These are phyloP conservation scores for Glyptemys insculpta DNA, from an alignment of 2,797 vertebrate species.

Conservation along the genomic window DNA sequence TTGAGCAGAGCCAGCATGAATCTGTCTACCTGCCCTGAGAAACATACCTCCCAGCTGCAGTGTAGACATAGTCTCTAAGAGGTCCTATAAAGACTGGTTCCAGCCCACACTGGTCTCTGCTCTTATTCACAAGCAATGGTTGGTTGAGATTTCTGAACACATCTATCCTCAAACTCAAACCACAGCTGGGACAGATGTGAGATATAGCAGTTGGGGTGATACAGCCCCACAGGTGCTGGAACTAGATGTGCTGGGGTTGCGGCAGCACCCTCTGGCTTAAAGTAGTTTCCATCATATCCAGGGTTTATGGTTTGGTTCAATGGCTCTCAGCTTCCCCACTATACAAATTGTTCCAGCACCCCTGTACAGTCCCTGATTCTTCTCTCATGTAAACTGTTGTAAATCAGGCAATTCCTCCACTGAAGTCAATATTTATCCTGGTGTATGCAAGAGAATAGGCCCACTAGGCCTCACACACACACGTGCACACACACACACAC, in stretches of 20 bases:
- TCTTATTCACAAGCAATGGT: background rate
- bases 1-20: background rate
- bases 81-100: background rate
- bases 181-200: background rate
- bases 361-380: background rate
- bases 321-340: no score
- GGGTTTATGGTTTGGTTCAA: no score
- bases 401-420: background rate
- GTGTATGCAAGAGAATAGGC: background rate
- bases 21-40: background rate
- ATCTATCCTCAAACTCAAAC: background rate
- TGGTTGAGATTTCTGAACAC: background rate
- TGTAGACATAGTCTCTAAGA: background rate
- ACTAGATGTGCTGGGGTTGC: no score
- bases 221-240: no score
- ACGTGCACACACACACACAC: background rate
- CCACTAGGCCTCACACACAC: background rate
- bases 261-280: no score
- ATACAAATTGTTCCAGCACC: no score
- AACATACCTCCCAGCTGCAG: background rate
- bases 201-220: background rate
- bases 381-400: background rate
- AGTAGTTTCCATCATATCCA: no score
- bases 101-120: background rate
- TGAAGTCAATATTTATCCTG: fast-evolving